Evolutionary conservation across 2,113 vertebrate species (phyloP), one percentile per base, ranked within the genome.

Genomic region (Esox niger): DNA sequence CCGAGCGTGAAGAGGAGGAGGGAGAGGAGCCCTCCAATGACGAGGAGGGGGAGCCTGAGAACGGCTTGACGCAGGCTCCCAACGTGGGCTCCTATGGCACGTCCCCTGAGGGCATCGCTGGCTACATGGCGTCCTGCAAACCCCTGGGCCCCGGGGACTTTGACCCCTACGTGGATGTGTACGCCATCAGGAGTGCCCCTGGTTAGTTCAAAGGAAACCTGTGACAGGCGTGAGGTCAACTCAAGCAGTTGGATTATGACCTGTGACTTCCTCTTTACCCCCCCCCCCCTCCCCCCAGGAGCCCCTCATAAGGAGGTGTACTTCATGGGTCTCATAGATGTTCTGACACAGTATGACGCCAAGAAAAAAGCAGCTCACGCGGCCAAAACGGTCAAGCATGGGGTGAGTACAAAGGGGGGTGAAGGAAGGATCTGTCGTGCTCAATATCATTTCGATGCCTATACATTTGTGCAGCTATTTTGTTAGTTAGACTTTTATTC

Each of bases 351-450:
- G 76, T 96, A 96, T 2, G 94, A 96, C 76, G 92, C 94, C 64
- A 95, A 93, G 91, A 96, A 96, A 89, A 96, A 95, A 80, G 95
- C 95, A 0, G 94, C 94, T 49, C 94, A 95, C 0, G 95, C 95
- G 15, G 94, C 94, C 9, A 96, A 96, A 76, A 95, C 94, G 0
- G 95, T 95, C 76, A 96, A 96, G 79, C 94, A 95, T n/a, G 94
- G 94, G 90, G 94, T 95, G 76, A 89, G 88, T 79, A 2, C 46
- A 29, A 8, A 7, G 47, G 47, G 35, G 4, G 38, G 17, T 4
- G 7, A n/a, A 52, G n/a, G 7, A 7, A 52, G 47, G 47, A 15
- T 52, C 47, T 52, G n/a, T 52, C 47, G 20, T 52, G 15, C 21
- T 52, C 6, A 6, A 52, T 52, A 52, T 52, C 1, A 52, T 52